A percentile compares a stretch with the other conserved stretches of the same genome.
Evolutionary conservation across 1,140 invertebrate genomes (phyloP).

Genomic region (Cotesia chilonis): DNA sequence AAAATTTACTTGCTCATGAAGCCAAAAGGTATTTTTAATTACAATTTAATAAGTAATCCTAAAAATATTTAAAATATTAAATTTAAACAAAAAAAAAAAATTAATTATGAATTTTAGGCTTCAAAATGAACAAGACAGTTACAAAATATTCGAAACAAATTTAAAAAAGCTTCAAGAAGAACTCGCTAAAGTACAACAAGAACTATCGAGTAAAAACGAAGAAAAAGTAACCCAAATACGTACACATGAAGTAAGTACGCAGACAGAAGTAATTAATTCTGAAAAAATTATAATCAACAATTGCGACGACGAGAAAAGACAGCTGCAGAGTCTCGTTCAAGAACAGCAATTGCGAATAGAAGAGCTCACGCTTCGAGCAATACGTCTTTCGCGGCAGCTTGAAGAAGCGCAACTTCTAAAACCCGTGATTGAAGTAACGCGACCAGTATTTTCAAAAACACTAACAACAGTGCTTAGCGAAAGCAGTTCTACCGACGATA

Average conservation of each 20-base stretch:
- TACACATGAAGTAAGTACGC: conserved; percentile 46
- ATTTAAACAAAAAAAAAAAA: conserved; percentile 17
- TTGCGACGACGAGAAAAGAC: conserved; percentile 50
- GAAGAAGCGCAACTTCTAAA: conserved; percentile 51
- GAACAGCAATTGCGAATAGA: conserved; percentile 59
- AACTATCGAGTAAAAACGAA: conserved; percentile 39
- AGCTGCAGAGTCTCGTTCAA: conserved; percentile 52
- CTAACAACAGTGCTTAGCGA: conserved; percentile 55
- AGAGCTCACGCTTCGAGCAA: conserved; percentile 53
- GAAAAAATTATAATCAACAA: conserved; percentile 36
- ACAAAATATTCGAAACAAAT: conserved; percentile 53
- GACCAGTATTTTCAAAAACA: conserved; percentile 36
- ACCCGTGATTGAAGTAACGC: conserved; percentile 38
- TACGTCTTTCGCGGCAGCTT: conserved; percentile 54
- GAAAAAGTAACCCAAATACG: conserved; percentile 22
- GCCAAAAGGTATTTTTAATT: conserved; percentile 49
- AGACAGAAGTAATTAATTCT: conserved; percentile 51
- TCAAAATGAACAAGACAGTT: conserved; percentile 51
- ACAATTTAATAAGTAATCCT: not conserved
- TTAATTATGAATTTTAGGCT: conserved; percentile 44
- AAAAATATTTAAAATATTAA: conserved; percentile 19
- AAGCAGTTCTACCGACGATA: conserved; percentile 62
- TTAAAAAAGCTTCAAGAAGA: conserved; percentile 57
- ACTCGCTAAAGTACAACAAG: conserved; percentile 49
- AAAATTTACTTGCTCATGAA: conserved; percentile 55